Evolutionary conservation across 2,797 vertebrate species (phyloP).

Genomic region (Parauchenoglanis punctatus): DNA sequence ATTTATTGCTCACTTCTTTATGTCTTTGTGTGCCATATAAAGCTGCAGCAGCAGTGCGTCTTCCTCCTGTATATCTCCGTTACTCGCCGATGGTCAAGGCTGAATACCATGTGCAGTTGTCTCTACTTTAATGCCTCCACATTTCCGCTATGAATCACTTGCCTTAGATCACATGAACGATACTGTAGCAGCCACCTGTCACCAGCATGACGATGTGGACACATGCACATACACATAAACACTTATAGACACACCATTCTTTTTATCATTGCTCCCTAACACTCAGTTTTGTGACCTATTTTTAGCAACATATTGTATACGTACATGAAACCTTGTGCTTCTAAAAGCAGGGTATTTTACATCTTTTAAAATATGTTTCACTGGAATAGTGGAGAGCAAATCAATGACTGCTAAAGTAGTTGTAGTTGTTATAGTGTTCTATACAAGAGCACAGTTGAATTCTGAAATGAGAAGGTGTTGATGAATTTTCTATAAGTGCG

Average conservation of each 20-base stretch:
- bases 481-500: background rate
- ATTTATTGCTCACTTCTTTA: background rate
- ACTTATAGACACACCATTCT: background rate
- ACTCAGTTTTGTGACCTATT: background rate
- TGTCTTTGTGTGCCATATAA: conserved; percentile 5
- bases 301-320: background rate
- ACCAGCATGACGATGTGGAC: conserved; percentile 10
- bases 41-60: background rate
- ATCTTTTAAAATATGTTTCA: background rate
- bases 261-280: background rate
- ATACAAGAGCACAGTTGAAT: background rate
- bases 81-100: conserved; percentile 5
- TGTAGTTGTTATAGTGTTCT: background rate
- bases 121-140: background rate
- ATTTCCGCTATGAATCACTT: conserved; percentile 8
- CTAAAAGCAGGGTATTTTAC: background rate
- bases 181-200: conserved; percentile 3
- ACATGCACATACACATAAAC: background rate
- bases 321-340: background rate
- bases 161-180: background rate
- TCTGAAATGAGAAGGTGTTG: background rate
- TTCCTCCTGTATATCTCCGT: background rate
- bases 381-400: background rate
- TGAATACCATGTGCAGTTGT: conserved; percentile 19
- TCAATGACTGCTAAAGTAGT: background rate